Evolutionary conservation across 2,888 invertebrate species (phyloP).

Genomic region (Lasioglossum malachurum): DNA sequence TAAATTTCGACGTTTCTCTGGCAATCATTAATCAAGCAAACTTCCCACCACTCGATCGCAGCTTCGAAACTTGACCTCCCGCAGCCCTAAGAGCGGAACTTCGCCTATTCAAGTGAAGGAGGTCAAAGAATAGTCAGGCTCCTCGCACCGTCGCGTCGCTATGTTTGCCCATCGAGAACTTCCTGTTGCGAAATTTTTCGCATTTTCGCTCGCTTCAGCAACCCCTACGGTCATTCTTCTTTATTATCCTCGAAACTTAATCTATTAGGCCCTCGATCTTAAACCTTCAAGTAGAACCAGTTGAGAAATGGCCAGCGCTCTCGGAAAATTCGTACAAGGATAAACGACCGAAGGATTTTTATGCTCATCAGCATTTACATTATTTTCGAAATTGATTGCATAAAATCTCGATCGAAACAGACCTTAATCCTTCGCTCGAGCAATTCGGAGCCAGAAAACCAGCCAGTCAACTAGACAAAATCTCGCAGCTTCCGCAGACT

Average conservation of each 20-base stretch:
- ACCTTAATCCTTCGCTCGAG: too few relatives aligned
- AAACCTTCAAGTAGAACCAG: not conserved
- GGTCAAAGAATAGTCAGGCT: not conserved
- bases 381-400: not conserved
- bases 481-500: not conserved
- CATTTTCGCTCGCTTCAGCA: not conserved
- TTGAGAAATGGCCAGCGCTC: not conserved
- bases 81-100: not conserved
- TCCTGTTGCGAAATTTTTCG: conserved; percentile 4
- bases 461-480: not conserved
- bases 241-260: not conserved
- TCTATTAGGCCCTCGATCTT: not conserved
- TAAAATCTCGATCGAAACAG: too few relatives aligned
- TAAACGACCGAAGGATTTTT: too few relatives aligned
- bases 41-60: not conserved
- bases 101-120: not conserved
- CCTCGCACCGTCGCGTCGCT: not conserved
- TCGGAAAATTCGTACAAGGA: too few relatives aligned
- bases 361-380: not conserved
- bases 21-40: not conserved
- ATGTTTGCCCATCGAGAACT: not conserved
- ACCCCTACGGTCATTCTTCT: not conserved
- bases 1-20: not conserved
- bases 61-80: not conserved
- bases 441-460: not conserved